Evolutionary conservation across 2,113 vertebrate genomes (phyloP).

Genomic region (Ancistrus triradiatus): DNA sequence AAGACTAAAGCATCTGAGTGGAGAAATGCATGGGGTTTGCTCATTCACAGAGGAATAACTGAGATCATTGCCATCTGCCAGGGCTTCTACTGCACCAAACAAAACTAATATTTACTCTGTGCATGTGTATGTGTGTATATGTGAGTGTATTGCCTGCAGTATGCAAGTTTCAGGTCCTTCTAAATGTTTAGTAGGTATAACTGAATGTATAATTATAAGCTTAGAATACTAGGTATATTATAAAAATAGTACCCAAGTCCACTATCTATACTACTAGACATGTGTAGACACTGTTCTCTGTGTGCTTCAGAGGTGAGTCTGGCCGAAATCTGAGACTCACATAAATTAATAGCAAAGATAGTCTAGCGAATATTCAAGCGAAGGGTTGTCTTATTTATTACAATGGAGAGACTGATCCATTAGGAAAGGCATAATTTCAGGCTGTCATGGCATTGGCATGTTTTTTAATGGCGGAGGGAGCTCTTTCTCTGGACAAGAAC

Average conservation of each 20-base stretch:
- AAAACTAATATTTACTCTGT: conserved; percentile 29
- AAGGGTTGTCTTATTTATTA: conserved; percentile 45
- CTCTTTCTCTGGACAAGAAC: conserved; percentile 42
- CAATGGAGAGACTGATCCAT: conserved; percentile 45
- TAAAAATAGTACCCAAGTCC: too few relatives aligned
- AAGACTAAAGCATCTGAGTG: conserved; percentile 45
- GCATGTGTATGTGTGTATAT: too few relatives aligned
- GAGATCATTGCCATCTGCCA: conserved; percentile 25
- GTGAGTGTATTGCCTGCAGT: not conserved
- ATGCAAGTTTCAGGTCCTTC: too few relatives aligned
- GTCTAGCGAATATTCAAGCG: conserved; percentile 45
- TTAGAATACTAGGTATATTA: too few relatives aligned
- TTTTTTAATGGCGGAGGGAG: conserved; percentile 36
- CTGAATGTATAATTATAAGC: too few relatives aligned
- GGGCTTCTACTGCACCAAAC: conserved; percentile 32
- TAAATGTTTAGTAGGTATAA: too few relatives aligned
- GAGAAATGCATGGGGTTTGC: conserved; percentile 27
- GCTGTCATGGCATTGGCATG: conserved; percentile 41
- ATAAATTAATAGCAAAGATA: conserved; percentile 46
- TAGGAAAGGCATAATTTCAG: conserved; percentile 38
- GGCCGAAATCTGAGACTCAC: conserved; percentile 34
- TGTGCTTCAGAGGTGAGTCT: conserved; percentile 10
- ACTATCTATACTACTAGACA: not conserved
- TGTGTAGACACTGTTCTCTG: not conserved
- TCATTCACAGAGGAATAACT: conserved; percentile 32